phyloP scores from a whole-genome alignment of 1,140 invertebrate genomes.

The Cecropterus lyciades region DNA sequence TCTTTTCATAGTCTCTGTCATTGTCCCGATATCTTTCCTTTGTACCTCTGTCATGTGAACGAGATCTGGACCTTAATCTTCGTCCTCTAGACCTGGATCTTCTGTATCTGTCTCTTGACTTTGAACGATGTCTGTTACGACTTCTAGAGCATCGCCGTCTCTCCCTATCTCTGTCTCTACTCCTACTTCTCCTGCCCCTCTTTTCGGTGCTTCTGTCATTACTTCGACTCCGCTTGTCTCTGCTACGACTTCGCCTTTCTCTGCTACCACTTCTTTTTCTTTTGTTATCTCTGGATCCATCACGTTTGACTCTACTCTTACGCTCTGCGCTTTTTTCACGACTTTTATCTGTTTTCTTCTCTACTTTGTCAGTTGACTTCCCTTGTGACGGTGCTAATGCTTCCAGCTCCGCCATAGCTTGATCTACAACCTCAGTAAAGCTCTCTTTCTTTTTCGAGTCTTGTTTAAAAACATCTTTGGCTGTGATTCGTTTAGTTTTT shows the following conservation, averaged over 20 bases:
- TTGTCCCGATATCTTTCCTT: constrained; percentile 47
- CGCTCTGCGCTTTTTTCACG: constrained; percentile 63
- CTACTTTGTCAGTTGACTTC: constrained; percentile 46
- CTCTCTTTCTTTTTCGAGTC: constrained; percentile 58
- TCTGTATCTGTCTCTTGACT: constrained; percentile 41
- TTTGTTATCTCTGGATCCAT: constrained; percentile 56
- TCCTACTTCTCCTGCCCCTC: constrained; percentile 58
- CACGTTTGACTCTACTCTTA: constrained; percentile 56
- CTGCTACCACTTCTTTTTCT: constrained; percentile 48
- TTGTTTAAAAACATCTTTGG: constrained; percentile 77
- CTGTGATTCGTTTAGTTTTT: constrained; percentile 70
- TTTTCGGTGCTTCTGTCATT: constrained; percentile 57
- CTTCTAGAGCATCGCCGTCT: constrained; percentile 61
- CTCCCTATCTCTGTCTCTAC: constrained; percentile 59
- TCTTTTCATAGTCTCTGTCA: constrained; percentile 66
- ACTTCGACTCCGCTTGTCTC: constrained; percentile 56
- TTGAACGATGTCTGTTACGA: constrained; percentile 39
- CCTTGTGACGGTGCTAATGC: constrained; percentile 89
- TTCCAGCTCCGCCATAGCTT: constrained; percentile 96
- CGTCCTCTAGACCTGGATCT: constrained; percentile 65
- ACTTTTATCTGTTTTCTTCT: constrained; percentile 62
- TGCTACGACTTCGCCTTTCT: constrained; percentile 49
- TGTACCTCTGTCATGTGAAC: constrained; percentile 52
- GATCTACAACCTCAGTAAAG: constrained; percentile 87
- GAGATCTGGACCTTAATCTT: constrained; percentile 59